Evolutionary conservation across 1,140 invertebrate genomes (phyloP), one percentile per base, ranked within the genome.

Genomic region (Heliothis virescens): DNA sequence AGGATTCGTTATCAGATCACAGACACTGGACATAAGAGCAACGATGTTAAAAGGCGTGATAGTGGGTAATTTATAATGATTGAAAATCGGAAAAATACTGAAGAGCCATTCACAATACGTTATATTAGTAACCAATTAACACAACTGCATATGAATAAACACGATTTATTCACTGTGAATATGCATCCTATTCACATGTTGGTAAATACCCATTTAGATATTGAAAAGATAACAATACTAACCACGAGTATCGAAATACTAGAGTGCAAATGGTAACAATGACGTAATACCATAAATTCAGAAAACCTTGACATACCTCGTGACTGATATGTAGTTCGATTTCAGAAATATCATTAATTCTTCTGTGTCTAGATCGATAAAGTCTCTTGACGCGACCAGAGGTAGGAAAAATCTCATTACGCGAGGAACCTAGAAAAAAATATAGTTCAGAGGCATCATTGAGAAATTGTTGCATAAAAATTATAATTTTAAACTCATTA

Each of bases 331-430:
- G 82, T 96, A 96, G 87, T 97, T 96, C 0, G 96, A 97, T 47
- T 93, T 95, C 0, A 97, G 87, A 73, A 97, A 90, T 9, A 95
- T 95, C 78, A 95, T 95, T 3, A 97, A 87, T 86, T 97, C 96
- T 11, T 97, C 95, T 1, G 95, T 83, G 11, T 95, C 92, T 4
- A 97, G 87, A 67, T 96, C 94, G 1, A 97, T 87, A 90, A 96
- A 97, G 86, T 97, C 96, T 79, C 95, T 96, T 1, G 96, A 97
- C 63, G 96, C 96, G 3, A 97, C 96, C 1, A 97, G 93, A 77
- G 96, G 95, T 18, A 97, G 85, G 88, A 97, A 97, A 87, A 97
- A 97, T 81, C 95, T 95, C 92, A 96, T 96, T 26, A 97, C 96
- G 75, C 97, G 95, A 3, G 96, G 96, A 41, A 93, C 84, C 93